phyloP scores from a whole-genome alignment of 2,888 invertebrate genomes.

The Luperina nickerlii region DNA sequence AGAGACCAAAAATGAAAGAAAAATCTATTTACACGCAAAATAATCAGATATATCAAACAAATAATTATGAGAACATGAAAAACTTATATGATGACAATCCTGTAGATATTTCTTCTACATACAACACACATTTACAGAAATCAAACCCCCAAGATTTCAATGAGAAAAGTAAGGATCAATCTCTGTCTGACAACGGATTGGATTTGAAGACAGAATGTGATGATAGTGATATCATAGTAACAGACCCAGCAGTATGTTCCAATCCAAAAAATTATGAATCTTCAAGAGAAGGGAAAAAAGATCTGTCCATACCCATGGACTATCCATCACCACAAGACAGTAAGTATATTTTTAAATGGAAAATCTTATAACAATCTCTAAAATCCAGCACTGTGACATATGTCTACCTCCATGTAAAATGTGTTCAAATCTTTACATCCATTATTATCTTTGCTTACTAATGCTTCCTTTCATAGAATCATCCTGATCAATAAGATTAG shows the following conservation, averaged over 20 bases:
- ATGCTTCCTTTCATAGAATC: conserved; percentile 71
- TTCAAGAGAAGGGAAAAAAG: conserved; percentile 81
- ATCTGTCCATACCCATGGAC: conserved; percentile 78
- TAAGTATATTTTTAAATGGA: conserved; percentile 74
- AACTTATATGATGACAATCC: conserved; percentile 83
- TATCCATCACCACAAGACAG: conserved; percentile 87
- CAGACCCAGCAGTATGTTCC: conserved; percentile 85
- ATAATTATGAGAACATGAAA: conserved; percentile 81
- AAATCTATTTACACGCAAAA: conserved; percentile 77
- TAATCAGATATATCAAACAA: conserved; percentile 75
- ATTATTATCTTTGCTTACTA: conserved; percentile 71
- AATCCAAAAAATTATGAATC: conserved; percentile 82
- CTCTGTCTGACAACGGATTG: conserved; percentile 73
- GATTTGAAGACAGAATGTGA: conserved; percentile 88
- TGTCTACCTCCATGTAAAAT: conserved; percentile 25
- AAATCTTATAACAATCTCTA: conserved; percentile 47
- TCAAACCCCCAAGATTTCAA: conserved; percentile 72
- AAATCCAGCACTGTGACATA: conserved; percentile 48
- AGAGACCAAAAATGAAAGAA: conserved; percentile 85
- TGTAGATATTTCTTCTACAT: conserved; percentile 79
- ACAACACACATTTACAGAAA: conserved; percentile 77
- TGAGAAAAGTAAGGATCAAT: conserved; percentile 78
- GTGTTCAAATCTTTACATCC: conserved; percentile 26
- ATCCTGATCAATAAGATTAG: conserved; percentile 68
- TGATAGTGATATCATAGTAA: conserved; percentile 86